These are phyloP conservation scores for Acanthornis magna DNA, from an alignment of 2,797 vertebrate species.

Conservation along the genomic window DNA sequence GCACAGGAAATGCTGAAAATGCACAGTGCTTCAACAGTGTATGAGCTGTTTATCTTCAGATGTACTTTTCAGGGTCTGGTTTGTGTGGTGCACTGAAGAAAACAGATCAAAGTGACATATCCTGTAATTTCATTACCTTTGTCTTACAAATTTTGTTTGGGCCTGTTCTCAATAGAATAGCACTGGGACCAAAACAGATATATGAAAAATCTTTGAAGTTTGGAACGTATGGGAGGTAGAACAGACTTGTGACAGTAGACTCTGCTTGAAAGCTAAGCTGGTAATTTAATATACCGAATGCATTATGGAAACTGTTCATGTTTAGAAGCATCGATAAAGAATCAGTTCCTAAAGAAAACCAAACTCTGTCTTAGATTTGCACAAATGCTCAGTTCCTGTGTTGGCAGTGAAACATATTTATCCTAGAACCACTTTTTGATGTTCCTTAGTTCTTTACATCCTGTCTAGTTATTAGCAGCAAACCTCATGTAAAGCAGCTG, in stretches of 20 bases:
- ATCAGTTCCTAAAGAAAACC: neutral
- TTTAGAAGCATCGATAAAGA: neutral
- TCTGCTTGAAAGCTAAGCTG: neutral
- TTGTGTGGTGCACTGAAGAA: neutral
- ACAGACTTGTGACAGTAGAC: neutral
- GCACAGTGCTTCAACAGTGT: neutral
- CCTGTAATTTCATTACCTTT: conserved; percentile 45
- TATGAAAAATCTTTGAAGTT: conserved; percentile 45
- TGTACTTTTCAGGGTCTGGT: conserved; percentile 13
- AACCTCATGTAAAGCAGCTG: neutral
- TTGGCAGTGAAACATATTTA: neutral
- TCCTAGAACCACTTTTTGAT: neutral
- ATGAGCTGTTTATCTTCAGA: conserved; percentile 16
- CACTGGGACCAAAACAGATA: neutral
- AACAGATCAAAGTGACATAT: conserved; percentile 26
- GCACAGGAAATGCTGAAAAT: conserved; percentile 6
- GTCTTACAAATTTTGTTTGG: neutral
- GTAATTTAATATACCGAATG: neutral
- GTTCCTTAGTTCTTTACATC: neutral
- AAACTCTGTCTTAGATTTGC: conserved; percentile 7
- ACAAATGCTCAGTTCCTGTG: neutral
- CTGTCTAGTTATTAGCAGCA: neutral
- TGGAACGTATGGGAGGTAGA: conserved; percentile 5
- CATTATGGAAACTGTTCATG: neutral
- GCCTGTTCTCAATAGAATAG: conserved; percentile 28